Evolutionary conservation across 2,888 invertebrate genomes (phyloP).

Genomic region (Dicranocentrus wangi): DNA sequence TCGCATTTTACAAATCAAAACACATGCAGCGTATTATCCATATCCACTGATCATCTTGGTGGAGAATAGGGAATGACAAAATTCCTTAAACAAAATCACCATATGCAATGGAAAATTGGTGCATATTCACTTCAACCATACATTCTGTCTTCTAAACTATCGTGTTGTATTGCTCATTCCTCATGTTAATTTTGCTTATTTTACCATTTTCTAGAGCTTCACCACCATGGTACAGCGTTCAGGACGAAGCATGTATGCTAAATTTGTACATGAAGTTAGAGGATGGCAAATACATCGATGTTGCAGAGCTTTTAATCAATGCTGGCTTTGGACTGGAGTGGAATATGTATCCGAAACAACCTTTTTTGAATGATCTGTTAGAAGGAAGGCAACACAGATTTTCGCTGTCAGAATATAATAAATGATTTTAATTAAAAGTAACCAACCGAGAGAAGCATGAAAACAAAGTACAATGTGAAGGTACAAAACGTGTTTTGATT

Average conservation of each 20-base stretch:
- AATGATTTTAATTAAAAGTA: too few relatives aligned
- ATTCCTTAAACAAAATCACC: too few relatives aligned
- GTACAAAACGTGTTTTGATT: too few relatives aligned
- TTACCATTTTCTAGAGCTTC: slow-evolving; percentile 29
- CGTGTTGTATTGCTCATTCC: slow-evolving; percentile 2
- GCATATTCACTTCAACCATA: too few relatives aligned
- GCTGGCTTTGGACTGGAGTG: slow-evolving; percentile 55
- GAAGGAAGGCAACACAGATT: background rate
- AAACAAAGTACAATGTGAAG: too few relatives aligned
- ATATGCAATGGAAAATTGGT: too few relatives aligned
- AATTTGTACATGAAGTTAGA: slow-evolving; percentile 38
- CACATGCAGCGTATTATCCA: background rate
- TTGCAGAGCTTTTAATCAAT: slow-evolving; percentile 49
- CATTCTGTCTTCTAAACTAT: background rate
- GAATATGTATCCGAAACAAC: slow-evolving; percentile 48
- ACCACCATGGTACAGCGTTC: background rate
- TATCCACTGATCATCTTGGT: too few relatives aligned
- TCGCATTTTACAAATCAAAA: background rate
- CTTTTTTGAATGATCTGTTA: slow-evolving; percentile 33
- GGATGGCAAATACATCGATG: slow-evolving; percentile 37
- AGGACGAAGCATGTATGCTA: slow-evolving; percentile 24
- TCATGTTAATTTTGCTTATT: background rate
- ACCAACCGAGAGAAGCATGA: too few relatives aligned
- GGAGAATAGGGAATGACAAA: too few relatives aligned
- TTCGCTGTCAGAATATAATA: background rate